Percentiles rank a stretch among this genome's conserved stretches.
These are phyloP conservation scores for Anas platyrhynchos DNA, from an alignment of 2,113 vertebrate species.

Conservation along the genomic window DNA sequence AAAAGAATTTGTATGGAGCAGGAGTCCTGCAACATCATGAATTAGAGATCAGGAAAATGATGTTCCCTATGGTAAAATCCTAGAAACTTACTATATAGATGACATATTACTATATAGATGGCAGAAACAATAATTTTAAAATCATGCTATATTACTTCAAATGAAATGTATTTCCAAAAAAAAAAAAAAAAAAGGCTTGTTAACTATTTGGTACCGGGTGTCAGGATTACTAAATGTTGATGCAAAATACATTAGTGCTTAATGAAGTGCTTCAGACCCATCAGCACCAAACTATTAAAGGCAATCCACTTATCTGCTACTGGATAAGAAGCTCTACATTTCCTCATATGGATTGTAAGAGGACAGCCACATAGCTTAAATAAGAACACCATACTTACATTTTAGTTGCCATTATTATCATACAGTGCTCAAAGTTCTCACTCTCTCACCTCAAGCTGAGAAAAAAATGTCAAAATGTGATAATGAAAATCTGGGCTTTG, in stretches of 20 bases:
- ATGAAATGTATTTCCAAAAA: neutral
- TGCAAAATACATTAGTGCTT: slow-evolving; percentile 33
- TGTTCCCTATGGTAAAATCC: neutral
- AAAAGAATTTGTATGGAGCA: neutral
- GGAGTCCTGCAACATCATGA: neutral
- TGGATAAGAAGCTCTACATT: slow-evolving; percentile 22
- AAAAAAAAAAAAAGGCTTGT: neutral
- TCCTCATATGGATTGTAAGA: neutral
- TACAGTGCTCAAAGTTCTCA: slow-evolving; percentile 17
- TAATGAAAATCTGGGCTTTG: slow-evolving; percentile 24
- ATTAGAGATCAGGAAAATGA: neutral
- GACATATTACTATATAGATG: neutral
- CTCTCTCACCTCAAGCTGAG: neutral
- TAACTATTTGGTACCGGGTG: slow-evolving; percentile 4
- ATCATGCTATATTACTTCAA: neutral
- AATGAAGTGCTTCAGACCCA: slow-evolving; percentile 40
- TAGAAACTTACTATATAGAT: neutral
- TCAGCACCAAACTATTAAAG: slow-evolving; percentile 36
- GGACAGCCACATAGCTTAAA: neutral
- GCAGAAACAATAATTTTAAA: neutral
- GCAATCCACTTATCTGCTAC: slow-evolving; percentile 18
- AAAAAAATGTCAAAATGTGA: slow-evolving; percentile 40
- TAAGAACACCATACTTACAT: neutral
- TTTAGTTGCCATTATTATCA: slow-evolving; percentile 9
- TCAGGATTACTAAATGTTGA: slow-evolving; percentile 20